Conservation (phyloP, 2,888 invertebrate species). For the Chloroclysta siterata region DNA sequence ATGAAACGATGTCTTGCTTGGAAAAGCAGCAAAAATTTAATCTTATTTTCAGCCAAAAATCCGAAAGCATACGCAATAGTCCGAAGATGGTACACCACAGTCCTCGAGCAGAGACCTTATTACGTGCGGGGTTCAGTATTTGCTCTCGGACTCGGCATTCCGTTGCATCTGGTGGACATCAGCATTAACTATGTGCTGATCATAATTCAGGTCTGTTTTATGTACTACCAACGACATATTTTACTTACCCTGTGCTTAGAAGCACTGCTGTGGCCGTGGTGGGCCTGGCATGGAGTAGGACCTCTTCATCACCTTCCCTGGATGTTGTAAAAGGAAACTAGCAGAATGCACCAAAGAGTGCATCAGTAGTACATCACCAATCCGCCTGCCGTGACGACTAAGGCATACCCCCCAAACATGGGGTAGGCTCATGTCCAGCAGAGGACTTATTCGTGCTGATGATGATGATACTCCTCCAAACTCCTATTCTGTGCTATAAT, state of each 20-base stretch:
- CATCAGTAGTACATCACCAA: no score
- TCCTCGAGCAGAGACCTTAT: conserved; percentile 48
- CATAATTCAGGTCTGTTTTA: conserved; percentile 61
- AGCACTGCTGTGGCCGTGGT: neutral
- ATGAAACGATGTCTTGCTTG: no score
- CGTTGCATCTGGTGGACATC: conserved; percentile 58
- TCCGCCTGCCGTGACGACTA: no score
- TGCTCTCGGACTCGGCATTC: conserved; percentile 54
- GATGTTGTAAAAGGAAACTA: no score
- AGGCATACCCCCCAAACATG: no score
- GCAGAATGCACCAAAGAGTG: no score
- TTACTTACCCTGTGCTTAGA: neutral
- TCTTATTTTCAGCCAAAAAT: conserved; percentile 43
- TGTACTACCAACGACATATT: neutral
- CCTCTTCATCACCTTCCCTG: no score
- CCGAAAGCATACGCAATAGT: conserved; percentile 42
- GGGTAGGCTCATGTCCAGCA: no score
- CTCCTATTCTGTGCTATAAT: no score
- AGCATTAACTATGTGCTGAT: conserved; percentile 69
- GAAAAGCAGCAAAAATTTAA: no score
- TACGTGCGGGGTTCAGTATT: conserved; percentile 57
- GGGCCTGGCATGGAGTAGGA: no score
- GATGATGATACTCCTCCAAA: neutral
- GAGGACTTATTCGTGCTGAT: neutral
- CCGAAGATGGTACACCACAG: conserved; percentile 51